Base-by-base conservation (phyloP, 2,797 vertebrate species). In the Peromyscus attwateri region DNA sequence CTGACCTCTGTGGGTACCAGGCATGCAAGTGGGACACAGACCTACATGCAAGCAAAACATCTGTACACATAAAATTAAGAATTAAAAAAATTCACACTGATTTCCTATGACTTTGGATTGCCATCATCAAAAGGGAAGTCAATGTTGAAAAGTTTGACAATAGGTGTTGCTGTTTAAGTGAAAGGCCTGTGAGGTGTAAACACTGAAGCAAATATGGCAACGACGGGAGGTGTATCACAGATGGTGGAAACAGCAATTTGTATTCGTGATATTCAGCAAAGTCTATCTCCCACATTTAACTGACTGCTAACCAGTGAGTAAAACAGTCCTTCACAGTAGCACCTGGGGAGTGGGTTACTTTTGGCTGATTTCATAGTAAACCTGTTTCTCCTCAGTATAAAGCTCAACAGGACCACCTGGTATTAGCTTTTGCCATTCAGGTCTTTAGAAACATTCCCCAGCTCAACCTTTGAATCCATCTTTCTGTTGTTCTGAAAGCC, bases 51-150 rank as follows among this genome's bases (percentile, higher is more conserved):
- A 62, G 25, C 37, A 64, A 43, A 31, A 64, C 14, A 19, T 25
- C n/a, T 43, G 57, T 4, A 82, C 13, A 27, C 55, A 62, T 29
- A 83, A 40, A 81, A 55, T 57, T 57, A 23, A 55, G 55, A 27
- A 60, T 40, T 62, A 29, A 62, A 60, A 21, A 29, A 73, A 91
- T 62, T 91, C 66, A 89, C 31, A 77, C 71, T 4, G 64, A 66
- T 40, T 85, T 84, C 57, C 89, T 92, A 60, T 76, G 70, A 96
- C 55, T 25, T 57, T 27, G 37, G 60, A 57, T 73, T 77, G 17
- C 29, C 37, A 66, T 73, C 34, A 81, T 34, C 68, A 85, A 97
- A 95, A 80, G 40, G 75, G 96, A 97, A 77, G 52, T 31, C 12
- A 73, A 11, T 77, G 83, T 88, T 70, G 75, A 70, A 68, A 34